Conservation (phyloP, 1,140 invertebrate species). For the Zaprionus inermis region DNA sequence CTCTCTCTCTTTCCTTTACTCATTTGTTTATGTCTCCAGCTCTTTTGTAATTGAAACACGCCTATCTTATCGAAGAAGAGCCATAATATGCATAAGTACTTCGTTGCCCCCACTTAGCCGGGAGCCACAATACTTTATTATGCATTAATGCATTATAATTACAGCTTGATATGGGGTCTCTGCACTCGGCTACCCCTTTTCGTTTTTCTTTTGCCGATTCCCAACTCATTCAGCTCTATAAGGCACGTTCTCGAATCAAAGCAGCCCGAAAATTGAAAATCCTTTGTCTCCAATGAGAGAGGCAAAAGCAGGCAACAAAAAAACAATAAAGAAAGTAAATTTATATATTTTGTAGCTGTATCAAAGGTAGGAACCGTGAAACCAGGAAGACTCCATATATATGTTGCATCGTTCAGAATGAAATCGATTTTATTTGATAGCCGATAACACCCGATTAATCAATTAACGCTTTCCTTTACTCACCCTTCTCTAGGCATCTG, state of each 20-base stretch:
- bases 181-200: too few species aligned
- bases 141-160: conserved; percentile 12
- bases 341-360: background rate
- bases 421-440: background rate
- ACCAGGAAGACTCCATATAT: background rate
- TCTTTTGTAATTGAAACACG: background rate
- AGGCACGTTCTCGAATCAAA: background rate
- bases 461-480: background rate
- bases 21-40: background rate
- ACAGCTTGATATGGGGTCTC: background rate
- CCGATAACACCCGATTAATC: background rate
- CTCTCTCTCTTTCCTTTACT: background rate
- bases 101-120: background rate
- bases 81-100: conserved; percentile 3
- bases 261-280: background rate
- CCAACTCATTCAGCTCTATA: background rate
- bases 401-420: background rate
- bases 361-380: background rate
- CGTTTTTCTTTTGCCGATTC: background rate
- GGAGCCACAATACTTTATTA: background rate
- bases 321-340: background rate
- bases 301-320: background rate
- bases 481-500: conserved; percentile 10
- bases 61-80: conserved; percentile 2
- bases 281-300: background rate